Evolutionary conservation across 2,888 invertebrate species (phyloP).

Genomic region (Pollenia amentaria): DNA sequence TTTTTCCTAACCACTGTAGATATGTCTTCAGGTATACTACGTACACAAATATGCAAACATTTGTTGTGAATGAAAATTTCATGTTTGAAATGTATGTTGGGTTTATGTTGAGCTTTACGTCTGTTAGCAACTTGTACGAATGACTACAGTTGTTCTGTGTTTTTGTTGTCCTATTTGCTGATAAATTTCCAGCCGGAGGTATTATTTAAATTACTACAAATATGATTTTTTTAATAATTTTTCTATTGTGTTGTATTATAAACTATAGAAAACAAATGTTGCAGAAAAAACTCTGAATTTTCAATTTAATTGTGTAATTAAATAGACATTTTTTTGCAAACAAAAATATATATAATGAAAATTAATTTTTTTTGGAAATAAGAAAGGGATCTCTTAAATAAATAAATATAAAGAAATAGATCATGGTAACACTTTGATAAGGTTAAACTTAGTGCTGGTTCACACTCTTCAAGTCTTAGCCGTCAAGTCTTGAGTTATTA

Average conservation of each 20-base stretch:
- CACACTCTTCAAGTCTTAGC: too few relatives aligned
- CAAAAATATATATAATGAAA: constrained; percentile 13
- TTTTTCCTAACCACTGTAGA: constrained; percentile 21
- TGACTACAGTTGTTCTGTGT: not conserved
- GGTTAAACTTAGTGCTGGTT: too few relatives aligned
- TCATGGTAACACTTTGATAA: not conserved
- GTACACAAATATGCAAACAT: not conserved
- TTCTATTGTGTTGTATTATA: constrained; percentile 29
- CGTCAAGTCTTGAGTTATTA: too few relatives aligned
- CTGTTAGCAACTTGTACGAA: constrained; percentile 54
- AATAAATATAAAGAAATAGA: not conserved
- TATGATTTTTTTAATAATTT: constrained; percentile 50
- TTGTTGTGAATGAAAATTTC: constrained; percentile 49
- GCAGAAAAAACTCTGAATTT: constrained; percentile 25
- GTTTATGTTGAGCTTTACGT: constrained; percentile 35
- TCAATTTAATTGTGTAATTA: constrained; percentile 62
- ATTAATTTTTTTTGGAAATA: not conserved
- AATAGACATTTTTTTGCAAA: constrained; percentile 52
- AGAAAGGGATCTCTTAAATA: not conserved
- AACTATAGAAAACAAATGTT: constrained; percentile 10
- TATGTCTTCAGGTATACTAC: constrained; percentile 37
- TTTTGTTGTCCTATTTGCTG: constrained; percentile 52
- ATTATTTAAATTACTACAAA: constrained; percentile 64
- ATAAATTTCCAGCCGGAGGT: constrained; percentile 59
- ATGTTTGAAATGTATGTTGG: constrained; percentile 38